phyloP scores from a whole-genome alignment of 2,888 invertebrate genomes.

The Harmothoe impar region DNA sequence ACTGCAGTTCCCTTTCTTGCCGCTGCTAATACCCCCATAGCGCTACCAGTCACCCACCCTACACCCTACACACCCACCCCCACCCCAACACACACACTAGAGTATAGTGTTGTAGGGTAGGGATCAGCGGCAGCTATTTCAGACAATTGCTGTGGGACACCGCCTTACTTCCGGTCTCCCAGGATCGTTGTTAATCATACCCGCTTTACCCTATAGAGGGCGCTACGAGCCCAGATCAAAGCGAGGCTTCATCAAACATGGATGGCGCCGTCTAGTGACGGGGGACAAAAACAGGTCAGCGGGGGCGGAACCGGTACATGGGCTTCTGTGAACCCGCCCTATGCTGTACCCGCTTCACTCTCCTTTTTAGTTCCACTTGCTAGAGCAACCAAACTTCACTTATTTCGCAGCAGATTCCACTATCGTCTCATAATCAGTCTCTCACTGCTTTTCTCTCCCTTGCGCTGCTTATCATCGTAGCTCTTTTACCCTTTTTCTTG shows the following conservation, averaged over 20 bases:
- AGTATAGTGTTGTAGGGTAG: too few species aligned
- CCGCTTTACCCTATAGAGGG: slow-evolving; percentile 42
- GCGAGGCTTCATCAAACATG: slow-evolving; percentile 54
- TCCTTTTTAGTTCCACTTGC: neutral
- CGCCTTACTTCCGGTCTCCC: slow-evolving; percentile 12
- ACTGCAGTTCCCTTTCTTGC: too few species aligned
- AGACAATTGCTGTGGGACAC: slow-evolving; percentile 41
- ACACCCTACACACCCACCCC: too few species aligned
- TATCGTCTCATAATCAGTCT: neutral
- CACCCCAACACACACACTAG: too few species aligned
- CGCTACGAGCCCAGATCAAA: slow-evolving; percentile 36
- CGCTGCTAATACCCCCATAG: too few species aligned
- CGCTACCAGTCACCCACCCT: too few species aligned
- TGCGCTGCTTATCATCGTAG: neutral
- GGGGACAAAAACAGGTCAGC: neutral
- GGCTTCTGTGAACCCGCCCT: neutral
- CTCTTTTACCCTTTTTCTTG: neutral
- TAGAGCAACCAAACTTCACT: too few species aligned
- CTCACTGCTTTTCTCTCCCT: neutral
- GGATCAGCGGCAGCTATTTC: slow-evolving; percentile 16
- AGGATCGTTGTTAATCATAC: slow-evolving; percentile 44
- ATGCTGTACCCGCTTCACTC: neutral
- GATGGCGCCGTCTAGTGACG: slow-evolving; percentile 21
- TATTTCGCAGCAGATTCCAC: too few species aligned
- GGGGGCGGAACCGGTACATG: neutral